Evolutionary conservation across 2,797 vertebrate species (phyloP).

Genomic region (Danio tinwini): DNA sequence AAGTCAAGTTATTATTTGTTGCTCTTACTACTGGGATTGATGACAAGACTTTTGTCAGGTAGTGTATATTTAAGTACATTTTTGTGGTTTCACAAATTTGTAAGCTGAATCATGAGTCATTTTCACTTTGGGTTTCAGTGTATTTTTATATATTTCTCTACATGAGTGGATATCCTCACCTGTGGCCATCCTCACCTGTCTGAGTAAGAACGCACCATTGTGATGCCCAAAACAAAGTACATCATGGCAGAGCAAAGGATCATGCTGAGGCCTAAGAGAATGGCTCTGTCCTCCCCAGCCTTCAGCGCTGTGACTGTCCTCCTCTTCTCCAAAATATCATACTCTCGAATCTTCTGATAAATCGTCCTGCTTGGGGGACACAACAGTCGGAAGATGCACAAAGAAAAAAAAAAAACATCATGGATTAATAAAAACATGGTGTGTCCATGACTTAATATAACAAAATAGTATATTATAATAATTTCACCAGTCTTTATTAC

Average conservation of each 20-base stretch:
- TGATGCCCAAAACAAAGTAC: conserved; percentile 95
- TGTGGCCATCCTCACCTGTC: conserved; percentile 83
- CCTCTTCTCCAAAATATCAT: conserved; percentile 91
- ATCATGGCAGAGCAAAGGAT: conserved; percentile 91
- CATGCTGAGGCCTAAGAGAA: conserved; percentile 92
- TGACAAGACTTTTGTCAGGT: too few species aligned
- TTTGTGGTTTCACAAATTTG: too few species aligned
- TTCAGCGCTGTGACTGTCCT: conserved; percentile 94
- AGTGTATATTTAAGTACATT: too few species aligned
- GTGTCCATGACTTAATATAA: background rate
- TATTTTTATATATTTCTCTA: conserved; percentile 1
- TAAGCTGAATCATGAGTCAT: too few species aligned
- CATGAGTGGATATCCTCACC: background rate
- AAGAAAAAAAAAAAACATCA: background rate
- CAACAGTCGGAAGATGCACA: conserved; percentile 5
- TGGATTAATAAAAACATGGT: conserved; percentile 4
- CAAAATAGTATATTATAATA: background rate
- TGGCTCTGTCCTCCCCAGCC: conserved; percentile 93
- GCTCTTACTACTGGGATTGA: too few species aligned
- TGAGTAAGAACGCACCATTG: conserved; percentile 89
- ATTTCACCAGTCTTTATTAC: background rate
- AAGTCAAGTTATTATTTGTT: too few species aligned
- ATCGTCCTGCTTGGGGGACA: conserved; percentile 81
- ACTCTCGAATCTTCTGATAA: conserved; percentile 92
- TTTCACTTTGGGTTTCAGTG: background rate